Base-by-base conservation (phyloP, 23 tunicate species). In the Trididemnum miniatum region DNA sequence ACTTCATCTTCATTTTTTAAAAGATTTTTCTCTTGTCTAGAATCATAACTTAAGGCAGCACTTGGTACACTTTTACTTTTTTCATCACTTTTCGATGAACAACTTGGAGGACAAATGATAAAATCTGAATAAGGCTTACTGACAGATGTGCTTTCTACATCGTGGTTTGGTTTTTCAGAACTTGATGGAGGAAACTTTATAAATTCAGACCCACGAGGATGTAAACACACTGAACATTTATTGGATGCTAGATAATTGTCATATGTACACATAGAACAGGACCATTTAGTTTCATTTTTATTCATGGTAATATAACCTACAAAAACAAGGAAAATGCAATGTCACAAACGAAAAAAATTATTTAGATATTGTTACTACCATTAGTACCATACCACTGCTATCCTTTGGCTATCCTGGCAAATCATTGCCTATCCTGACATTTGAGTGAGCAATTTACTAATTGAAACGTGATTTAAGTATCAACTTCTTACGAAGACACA, bases 251-350 rank as follows among this genome's bases (percentile, higher is more conserved):
- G 83, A 82, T 85, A 91, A 66, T 91, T 91, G 50, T 81, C 97
- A 78, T 85, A 91, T n/a, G 97, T 91, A 60, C 97, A 91, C 49
- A 76, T 23, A 50, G 87, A 78, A 59, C 97, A 91, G 27, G 84
- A 27, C 97, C 97, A 91, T 82, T 82, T 85, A 39, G 52, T 44
- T 76, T 77, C 89, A 33, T 34, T 65, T 76, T 65, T 77, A 31
- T 80, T 85, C 89, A 85, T 85, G 31, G 37, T 67, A 31, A 4
- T 32, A 3, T 30, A 67, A 67, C 7, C 75, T 67, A 4, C 31
- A 67, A 31, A 67, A 20, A 62, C 23, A 15, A 62, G 18, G 12
- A 49, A 49, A 49, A 49, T 49, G 12, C 18, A 18, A 49, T 12
- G 15, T 18, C 57, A 49, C 12, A 12, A 49, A 49, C 57, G n/a